Evolutionary conservation across 2,888 invertebrate species (phyloP), one percentile per base, ranked within the genome.

Genomic region (Ecdyonurus torrentis): DNA sequence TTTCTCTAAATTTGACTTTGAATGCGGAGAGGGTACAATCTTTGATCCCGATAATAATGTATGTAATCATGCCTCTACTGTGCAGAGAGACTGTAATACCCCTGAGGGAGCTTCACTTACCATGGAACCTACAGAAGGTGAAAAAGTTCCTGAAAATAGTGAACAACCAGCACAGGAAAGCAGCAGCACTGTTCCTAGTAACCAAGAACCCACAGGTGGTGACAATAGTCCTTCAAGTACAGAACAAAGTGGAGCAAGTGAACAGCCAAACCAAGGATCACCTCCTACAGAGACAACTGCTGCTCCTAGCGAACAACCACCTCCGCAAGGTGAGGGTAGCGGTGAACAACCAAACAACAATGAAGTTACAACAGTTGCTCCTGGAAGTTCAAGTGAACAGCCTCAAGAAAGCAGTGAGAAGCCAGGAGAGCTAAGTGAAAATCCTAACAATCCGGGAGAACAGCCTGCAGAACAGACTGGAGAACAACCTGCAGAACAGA

Each of bases 1-100:
- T 55, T 86, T 77, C 68, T 82, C 75, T 59, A 83, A 81, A 73
- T 84, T 85, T 71, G 84, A 87, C 66, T 90, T 87, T 72, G 76
- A 76, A 18, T 90, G 90, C 72, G 85, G 83, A 2, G 80, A 83
- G 63, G 88, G 87, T 61, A 90, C 89, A 2, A 83, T 86, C 37
- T 90, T 89, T 89, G 87, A 88, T 74, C 79, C 82, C 64, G 75
- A 78, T 61, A 74, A 82, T 64, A 77, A 81, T 71, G 80, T 84
- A 60, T 91, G 90, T 72, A 89, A 90, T 73, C 82, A 89, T 72
- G 79, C 81, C 52, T 83, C 82, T 78, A 80, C 81, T 64, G 82
- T 81, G 24, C 65, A 67, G 23, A 63, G 70, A 63, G 65, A 64
- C 53, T 64, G 64, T 20, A 37, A 65, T 63, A 1, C 5, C 64